These are phyloP conservation scores for Trisateles emortualis DNA, from an alignment of 2,888 invertebrate genomes.

Conservation along the genomic window DNA sequence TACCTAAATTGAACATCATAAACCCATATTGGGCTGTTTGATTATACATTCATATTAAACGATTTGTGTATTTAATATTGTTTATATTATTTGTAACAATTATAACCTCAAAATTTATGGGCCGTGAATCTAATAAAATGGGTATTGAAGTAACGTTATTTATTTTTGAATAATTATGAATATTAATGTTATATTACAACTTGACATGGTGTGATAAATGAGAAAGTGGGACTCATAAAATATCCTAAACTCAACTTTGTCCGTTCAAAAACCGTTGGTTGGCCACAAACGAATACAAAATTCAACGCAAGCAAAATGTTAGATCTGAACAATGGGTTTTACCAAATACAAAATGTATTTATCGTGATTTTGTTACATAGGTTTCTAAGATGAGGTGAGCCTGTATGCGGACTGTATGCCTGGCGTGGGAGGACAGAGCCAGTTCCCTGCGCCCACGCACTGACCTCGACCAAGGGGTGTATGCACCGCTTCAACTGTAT, in stretches of 20 bases:
- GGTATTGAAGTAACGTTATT: conserved; percentile 31
- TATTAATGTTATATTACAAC: conserved; percentile 38
- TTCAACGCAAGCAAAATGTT: conserved; percentile 26
- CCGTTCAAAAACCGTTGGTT: background rate
- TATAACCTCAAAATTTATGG: conserved; percentile 38
- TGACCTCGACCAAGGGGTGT: conserved; percentile 71
- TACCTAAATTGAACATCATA: conserved; percentile 47
- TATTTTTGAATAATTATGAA: conserved; percentile 46
- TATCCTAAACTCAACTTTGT: background rate
- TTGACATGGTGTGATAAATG: conserved; percentile 27
- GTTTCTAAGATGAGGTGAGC: conserved; percentile 66
- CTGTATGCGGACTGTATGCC: conserved; percentile 55
- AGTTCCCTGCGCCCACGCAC: conserved; percentile 75
- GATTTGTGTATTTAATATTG: conserved; percentile 58
- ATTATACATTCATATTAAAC: conserved; percentile 58
- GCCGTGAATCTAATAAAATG: conserved; percentile 37
- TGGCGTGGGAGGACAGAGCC: conserved; percentile 75
- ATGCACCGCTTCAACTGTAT: conserved; percentile 52
- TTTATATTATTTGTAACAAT: conserved; percentile 52
- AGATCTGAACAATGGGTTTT: conserved; percentile 44
- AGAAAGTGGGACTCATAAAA: conserved; percentile 6
- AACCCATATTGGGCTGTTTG: conserved; percentile 52
- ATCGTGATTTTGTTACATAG: conserved; percentile 49
- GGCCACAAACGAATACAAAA: background rate
- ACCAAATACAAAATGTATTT: conserved; percentile 45